Evolutionary conservation across 2,113 vertebrate species (phyloP), one percentile per base, ranked within the genome.

Genomic region (Elephas maximus): DNA sequence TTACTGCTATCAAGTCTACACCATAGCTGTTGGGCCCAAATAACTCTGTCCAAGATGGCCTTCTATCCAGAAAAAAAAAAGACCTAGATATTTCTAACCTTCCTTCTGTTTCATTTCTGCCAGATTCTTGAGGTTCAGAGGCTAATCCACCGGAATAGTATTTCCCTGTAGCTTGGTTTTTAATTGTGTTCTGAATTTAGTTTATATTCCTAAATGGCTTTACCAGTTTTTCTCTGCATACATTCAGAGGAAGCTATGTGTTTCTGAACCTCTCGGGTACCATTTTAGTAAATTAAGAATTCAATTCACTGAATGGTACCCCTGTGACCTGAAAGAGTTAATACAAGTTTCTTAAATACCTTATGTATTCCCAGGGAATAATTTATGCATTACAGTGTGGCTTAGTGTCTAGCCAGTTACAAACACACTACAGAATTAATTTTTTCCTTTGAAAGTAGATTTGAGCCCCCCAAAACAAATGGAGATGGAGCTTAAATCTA

Each of bases 241-340:
- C 80, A 90, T 88, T 95, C 15, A 9, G 88, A 95, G 83, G 63
- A 96, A 97, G 84, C 93, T 91, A 71, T 45, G 12, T 94, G 71
- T 44, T 96, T 96, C 41, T 91, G 57, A 94, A 78, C 71, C 90
- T 83, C 93, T 69, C 0, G 28, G 90, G 87, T 71, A 44, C 33
- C 41, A 15, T 97, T 96, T 97, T 63, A 96, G 93, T 90, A 85
- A 96, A 96, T 97, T 93, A 95, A 96, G 77, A 94, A 84, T 92
- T 96, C 67, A 87, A 51, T 81, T 96, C 65, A 78, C 33, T 80
- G 76, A 93, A 94, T 78, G 51, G 73, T 89, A 74, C 80, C 87
- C 82, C 11, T 26, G 94, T 97, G 87, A 65, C 84, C 51, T 85
- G 84, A 97, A 97, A 96, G 96, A 97, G 96, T 96, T 97, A 97